Percentiles rank a stretch among this genome's conserved stretches.
Conservation (phyloP, 2,113 vertebrate species). For the Corvus moneduloides region DNA sequence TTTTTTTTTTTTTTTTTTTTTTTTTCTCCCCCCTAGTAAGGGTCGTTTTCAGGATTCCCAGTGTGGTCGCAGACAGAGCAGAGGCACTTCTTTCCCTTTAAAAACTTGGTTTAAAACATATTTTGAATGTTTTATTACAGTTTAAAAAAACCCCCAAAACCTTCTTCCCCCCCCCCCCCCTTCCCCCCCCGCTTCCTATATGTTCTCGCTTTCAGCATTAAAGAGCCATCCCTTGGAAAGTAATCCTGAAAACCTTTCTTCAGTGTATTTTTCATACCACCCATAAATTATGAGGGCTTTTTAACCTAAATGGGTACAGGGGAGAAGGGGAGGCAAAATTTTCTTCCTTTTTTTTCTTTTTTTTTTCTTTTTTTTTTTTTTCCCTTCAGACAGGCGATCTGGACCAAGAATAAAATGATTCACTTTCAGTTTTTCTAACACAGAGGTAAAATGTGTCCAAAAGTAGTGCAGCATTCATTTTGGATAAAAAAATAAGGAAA, state of each 20-base stretch:
- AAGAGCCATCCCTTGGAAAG: not conserved
- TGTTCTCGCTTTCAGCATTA: not conserved
- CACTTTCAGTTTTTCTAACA: not conserved
- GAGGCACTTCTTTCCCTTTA: not conserved
- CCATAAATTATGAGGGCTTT: not conserved
- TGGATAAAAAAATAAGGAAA: not conserved
- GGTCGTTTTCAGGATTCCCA: not conserved
- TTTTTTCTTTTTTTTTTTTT: no score
- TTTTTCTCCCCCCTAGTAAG: fast-evolving
- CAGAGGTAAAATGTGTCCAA: not conserved
- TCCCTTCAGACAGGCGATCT: fast-evolving
- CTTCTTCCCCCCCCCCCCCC: not conserved
- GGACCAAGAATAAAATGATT: not conserved
- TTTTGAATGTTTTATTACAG: not conserved
- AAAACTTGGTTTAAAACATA: not conserved
- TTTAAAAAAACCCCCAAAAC: no score
- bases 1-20: no score
- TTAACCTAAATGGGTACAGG: not conserved
- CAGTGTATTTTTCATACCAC: not conserved
- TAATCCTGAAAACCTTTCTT: not conserved
- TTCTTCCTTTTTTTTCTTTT: not conserved
- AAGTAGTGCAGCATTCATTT: not conserved
- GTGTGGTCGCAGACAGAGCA: not conserved
- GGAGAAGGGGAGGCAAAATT: not conserved
- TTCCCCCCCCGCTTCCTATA: fast-evolving